Conservation (phyloP, 2,113 vertebrate genomes). For the Anser brachyrhynchus region DNA sequence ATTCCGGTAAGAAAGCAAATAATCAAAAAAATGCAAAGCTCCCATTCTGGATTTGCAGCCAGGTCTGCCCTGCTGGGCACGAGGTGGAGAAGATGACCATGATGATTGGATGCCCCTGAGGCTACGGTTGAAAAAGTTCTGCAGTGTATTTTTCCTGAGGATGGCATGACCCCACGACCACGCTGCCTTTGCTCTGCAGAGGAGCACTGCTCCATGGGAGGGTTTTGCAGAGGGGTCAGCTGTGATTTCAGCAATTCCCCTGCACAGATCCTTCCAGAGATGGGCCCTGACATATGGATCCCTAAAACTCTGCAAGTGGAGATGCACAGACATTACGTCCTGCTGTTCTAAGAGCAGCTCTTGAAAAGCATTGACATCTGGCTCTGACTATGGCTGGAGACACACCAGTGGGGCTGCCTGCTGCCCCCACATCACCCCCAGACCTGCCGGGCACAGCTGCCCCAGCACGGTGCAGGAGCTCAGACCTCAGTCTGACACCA, state of each 20-base stretch:
- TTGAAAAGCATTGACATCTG: not conserved
- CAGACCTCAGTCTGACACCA: accelerated
- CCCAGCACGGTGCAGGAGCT: accelerated
- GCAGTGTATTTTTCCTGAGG: not conserved
- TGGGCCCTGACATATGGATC: not conserved
- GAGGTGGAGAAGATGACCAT: not conserved
- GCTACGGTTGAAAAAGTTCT: not conserved
- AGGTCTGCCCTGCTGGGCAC: not conserved
- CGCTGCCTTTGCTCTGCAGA: not conserved
- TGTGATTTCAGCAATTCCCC: not conserved
- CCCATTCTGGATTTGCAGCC: not conserved
- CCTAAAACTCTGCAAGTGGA: not conserved
- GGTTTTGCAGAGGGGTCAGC: not conserved
- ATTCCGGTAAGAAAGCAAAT: not conserved
- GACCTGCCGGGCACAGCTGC: not conserved
- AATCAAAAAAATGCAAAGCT: not conserved
- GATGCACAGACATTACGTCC: not conserved
- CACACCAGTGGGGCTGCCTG: not conserved
- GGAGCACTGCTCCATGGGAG: not conserved
- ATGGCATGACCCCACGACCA: not conserved
- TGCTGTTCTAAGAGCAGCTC: not conserved
- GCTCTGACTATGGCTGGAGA: not conserved
- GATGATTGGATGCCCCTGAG: not conserved
- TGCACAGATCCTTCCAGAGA: not conserved
- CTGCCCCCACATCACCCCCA: not conserved